These are phyloP conservation scores for Oreonectes daqikongensis DNA, from an alignment of 2,797 vertebrate species.

Conservation along the genomic window DNA sequence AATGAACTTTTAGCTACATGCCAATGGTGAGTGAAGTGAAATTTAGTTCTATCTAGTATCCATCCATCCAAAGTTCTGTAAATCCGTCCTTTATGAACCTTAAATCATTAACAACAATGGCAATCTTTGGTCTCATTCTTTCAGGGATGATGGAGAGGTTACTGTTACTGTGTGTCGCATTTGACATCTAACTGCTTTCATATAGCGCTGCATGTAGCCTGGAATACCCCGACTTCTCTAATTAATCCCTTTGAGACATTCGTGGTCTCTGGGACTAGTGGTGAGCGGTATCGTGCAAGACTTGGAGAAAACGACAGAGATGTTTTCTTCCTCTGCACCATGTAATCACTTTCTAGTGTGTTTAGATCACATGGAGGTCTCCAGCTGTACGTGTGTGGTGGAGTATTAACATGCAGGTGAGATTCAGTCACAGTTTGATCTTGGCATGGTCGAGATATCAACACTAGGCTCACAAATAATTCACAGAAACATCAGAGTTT, in stretches of 20 bases:
- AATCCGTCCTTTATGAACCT: neutral
- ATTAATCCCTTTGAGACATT: constrained; percentile 64
- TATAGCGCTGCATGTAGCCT: constrained; percentile 41
- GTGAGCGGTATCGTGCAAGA: constrained; percentile 35
- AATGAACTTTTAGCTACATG: neutral
- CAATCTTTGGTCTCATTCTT: constrained; percentile 38
- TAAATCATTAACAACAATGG: constrained; percentile 3
- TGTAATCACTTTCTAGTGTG: constrained; percentile 66
- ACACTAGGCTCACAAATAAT: constrained; percentile 39
- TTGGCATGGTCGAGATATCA: constrained; percentile 16
- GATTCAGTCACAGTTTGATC: neutral
- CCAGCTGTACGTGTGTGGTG: constrained; percentile 53
- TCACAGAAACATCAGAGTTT: constrained; percentile 65
- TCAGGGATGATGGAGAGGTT: constrained; percentile 35
- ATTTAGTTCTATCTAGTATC: too few species aligned
- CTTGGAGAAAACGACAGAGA: constrained; percentile 20
- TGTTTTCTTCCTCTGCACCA: constrained; percentile 52
- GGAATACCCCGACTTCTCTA: constrained; percentile 58
- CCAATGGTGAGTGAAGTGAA: neutral
- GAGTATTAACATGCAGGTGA: constrained; percentile 28
- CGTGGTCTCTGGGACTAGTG: constrained; percentile 31
- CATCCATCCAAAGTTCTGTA: neutral
- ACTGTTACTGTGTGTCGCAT: constrained; percentile 15
- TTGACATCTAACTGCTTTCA: constrained; percentile 20
- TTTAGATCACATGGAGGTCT: constrained; percentile 55